These are phyloP conservation scores for Melanophora roralis DNA, from an alignment of 2,888 invertebrate species.

Conservation along the genomic window DNA sequence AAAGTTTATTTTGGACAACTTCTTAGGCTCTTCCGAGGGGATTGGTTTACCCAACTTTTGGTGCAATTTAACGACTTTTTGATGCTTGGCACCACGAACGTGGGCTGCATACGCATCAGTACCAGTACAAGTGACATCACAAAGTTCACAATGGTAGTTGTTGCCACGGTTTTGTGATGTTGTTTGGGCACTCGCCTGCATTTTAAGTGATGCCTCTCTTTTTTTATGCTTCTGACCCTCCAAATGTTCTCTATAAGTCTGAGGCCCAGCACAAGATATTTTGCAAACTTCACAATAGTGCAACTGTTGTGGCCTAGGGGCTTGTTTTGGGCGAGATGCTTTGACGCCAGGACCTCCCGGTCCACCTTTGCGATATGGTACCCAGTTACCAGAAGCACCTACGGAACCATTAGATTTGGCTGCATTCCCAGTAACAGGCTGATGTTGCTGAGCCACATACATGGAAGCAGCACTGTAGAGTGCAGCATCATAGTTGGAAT, in stretches of 20 bases:
- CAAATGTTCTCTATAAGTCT: slow-evolving; percentile 96
- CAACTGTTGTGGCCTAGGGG: slow-evolving; percentile 93
- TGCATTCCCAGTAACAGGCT: slow-evolving; percentile 71
- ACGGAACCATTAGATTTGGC: slow-evolving; percentile 66
- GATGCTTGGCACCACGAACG: slow-evolving; percentile 98
- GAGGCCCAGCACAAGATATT: slow-evolving; percentile 97
- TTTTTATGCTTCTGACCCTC: slow-evolving; percentile 99
- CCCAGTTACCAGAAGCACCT: slow-evolving; percentile 73
- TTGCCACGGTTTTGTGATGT: slow-evolving; percentile 82
- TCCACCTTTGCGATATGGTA: slow-evolving; percentile 80
- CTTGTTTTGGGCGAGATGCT: slow-evolving; percentile 78
- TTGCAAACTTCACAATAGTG: slow-evolving; percentile 99
- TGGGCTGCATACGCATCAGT: slow-evolving; percentile 99
- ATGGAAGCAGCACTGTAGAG: slow-evolving; percentile 96
- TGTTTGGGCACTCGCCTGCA: slow-evolving; percentile 82
- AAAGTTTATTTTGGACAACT: slow-evolving; percentile 80
- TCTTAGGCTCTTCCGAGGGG: slow-evolving; percentile 95
- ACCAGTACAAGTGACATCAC: slow-evolving; percentile 99
- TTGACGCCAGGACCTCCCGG: slow-evolving; percentile 66
- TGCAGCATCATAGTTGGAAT: slow-evolving; percentile 95
- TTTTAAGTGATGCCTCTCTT: slow-evolving; percentile 92
- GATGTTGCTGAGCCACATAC: slow-evolving; percentile 91
- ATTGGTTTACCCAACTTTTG: slow-evolving; percentile 98
- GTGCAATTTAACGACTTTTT: slow-evolving; percentile 97
- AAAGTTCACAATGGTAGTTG: slow-evolving; percentile 91